Evolutionary conservation across 2,113 vertebrate species (phyloP).

Genomic region (Podarcis raffonei): DNA sequence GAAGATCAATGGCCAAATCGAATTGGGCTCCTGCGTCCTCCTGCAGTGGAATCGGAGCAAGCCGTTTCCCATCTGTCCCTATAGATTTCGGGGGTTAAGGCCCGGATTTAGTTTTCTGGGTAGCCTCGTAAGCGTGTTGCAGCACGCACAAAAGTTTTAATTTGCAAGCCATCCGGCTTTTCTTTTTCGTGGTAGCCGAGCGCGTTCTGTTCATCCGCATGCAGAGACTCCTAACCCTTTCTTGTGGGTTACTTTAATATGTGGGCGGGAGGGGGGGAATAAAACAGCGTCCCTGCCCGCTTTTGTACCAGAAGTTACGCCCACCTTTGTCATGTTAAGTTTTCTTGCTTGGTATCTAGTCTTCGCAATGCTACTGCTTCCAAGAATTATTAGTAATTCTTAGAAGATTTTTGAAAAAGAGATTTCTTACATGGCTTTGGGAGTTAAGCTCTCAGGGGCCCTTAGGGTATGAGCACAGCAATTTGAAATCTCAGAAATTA

Average conservation of each 20-base stretch:
- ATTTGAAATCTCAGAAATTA: neutral
- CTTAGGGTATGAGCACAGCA: neutral
- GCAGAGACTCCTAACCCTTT: neutral
- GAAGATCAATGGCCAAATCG: neutral
- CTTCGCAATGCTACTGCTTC: neutral
- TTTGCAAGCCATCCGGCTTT: neutral
- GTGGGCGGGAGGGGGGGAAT: no score
- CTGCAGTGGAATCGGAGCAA: neutral
- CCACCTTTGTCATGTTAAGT: neutral
- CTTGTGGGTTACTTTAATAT: neutral
- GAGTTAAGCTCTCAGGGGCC: neutral
- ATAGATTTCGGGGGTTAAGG: neutral
- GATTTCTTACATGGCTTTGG: neutral
- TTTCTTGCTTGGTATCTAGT: neutral
- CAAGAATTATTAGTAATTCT: neutral
- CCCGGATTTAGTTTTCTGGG: neutral
- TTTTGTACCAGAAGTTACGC: neutral
- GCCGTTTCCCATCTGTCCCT: neutral
- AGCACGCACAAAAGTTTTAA: neutral
- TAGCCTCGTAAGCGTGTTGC: neutral
- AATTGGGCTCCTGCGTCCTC: neutral
- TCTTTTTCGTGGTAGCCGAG: neutral
- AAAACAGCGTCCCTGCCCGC: neutral
- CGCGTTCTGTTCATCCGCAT: neutral
- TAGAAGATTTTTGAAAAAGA: neutral